Percentiles rank a stretch among this genome's conserved stretches.
Conservation (phyloP, 2,888 invertebrate species). For the Protonemura montana region DNA sequence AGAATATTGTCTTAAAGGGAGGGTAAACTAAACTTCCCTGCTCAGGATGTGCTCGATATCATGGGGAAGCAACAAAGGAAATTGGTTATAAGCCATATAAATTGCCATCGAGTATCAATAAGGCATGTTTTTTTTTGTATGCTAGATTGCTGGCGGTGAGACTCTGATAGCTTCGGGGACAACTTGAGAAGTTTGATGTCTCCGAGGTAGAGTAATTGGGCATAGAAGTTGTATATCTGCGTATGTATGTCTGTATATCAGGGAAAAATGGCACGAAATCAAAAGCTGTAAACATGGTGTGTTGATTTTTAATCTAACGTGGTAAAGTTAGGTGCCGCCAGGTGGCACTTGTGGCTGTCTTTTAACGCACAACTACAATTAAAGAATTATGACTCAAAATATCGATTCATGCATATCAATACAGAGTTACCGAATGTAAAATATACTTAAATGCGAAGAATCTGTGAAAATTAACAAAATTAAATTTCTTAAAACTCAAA, state of each 20-base stretch:
- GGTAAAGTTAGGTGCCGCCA: too few relatives aligned
- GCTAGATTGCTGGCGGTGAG: neutral
- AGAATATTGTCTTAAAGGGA: neutral
- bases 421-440: too few relatives aligned
- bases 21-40: neutral
- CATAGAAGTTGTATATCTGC: neutral
- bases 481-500: too few relatives aligned
- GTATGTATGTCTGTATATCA: neutral
- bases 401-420: too few relatives aligned
- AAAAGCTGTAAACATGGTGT: too few relatives aligned
- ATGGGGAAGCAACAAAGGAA: neutral
- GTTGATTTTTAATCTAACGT: too few relatives aligned
- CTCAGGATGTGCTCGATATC: neutral
- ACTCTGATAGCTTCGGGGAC: neutral
- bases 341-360: too few relatives aligned
- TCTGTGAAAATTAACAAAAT: too few relatives aligned
- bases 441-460: too few relatives aligned
- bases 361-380: too few relatives aligned
- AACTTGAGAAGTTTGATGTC: neutral
- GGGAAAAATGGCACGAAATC: too few relatives aligned
- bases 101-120: neutral
- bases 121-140: neutral
- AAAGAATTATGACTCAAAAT: too few relatives aligned
- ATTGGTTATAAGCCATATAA: conserved; percentile 12
- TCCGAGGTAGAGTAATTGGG: neutral